Evolutionary conservation across 2,888 invertebrate genomes (phyloP), one percentile per base, ranked within the genome.

Genomic region (Pomacea canaliculata): DNA sequence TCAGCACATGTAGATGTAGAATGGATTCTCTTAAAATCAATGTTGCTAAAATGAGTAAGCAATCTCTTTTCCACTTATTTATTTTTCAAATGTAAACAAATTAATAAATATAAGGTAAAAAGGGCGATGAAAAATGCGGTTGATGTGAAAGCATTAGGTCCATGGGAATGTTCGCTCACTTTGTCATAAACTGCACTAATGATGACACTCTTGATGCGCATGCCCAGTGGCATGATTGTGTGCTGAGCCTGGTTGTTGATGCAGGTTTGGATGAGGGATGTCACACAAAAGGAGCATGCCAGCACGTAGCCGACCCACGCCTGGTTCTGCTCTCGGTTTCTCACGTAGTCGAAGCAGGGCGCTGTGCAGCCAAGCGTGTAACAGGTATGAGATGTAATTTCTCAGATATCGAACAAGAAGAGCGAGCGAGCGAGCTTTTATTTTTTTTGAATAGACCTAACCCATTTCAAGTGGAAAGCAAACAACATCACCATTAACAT

Each of bases 221-320:
- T 70, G 70, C 70, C 70, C 70, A 70, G 70, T 51, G 70, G 70
- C 70, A 70, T 48, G n/a, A 49, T 51, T 48, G 19, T 70, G 51
- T 70, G 70, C 49, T 23, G n/a, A n/a, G 51, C n/a, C n/a, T 70
- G 70, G 51, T 70, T 46, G 51, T 51, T 48, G 51, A 70, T 49
- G 70, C 49, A 70, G 70, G 70, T 70, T 16, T 56, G 7, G 70
- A 48, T 49, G 51, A 70, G 7, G 2, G 70, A 70, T 7, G 70
- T 18, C 2, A 70, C 49, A 49, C 48, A 70, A 13, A 70, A 70
- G 7, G 70, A 70, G 23, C 70, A 51, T 19, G 49, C 49, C 27
- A 70, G 51, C 2, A 48, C 51, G 9, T 68, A 68, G 19, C 68
- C 68, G n/a, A 46, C 4, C 68, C 68, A 68, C 7, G 1, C 7